Evolutionary conservation across 2,888 invertebrate species (phyloP).

Genomic region (Phalangium opilio): DNA sequence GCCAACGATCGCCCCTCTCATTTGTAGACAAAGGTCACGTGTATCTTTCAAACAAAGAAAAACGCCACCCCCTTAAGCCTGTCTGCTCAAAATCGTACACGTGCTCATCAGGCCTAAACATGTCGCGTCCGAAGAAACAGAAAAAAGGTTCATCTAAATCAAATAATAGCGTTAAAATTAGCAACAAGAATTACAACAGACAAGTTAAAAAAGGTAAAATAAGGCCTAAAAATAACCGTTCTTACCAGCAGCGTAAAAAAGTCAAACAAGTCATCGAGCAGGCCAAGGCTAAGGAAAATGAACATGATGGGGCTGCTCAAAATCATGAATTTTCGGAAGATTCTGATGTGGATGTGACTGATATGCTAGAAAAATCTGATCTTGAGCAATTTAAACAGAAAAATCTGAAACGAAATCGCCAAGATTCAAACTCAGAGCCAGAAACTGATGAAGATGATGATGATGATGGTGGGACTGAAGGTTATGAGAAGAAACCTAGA

Average conservation of each 20-base stretch:
- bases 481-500: constrained; percentile 11
- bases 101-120: no score
- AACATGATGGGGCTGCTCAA: neutral
- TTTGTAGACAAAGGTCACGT: no score
- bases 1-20: no score
- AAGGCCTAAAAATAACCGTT: neutral
- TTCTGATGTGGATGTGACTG: neutral
- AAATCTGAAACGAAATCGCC: neutral
- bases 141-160: no score
- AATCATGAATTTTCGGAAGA: neutral
- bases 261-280: neutral
- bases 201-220: neutral
- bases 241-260: neutral
- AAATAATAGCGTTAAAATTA: neutral
- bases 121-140: no score
- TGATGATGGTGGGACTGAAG: constrained; percentile 4
- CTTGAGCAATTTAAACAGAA: neutral
- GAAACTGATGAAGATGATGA: neutral
- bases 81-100: no score
- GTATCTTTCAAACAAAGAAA: no score
- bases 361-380: neutral
- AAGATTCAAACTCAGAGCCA: neutral
- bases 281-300: neutral
- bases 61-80: no score
- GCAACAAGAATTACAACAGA: neutral